phyloP scores from a whole-genome alignment of 2,797 vertebrate genomes.

The Carapus acus region DNA sequence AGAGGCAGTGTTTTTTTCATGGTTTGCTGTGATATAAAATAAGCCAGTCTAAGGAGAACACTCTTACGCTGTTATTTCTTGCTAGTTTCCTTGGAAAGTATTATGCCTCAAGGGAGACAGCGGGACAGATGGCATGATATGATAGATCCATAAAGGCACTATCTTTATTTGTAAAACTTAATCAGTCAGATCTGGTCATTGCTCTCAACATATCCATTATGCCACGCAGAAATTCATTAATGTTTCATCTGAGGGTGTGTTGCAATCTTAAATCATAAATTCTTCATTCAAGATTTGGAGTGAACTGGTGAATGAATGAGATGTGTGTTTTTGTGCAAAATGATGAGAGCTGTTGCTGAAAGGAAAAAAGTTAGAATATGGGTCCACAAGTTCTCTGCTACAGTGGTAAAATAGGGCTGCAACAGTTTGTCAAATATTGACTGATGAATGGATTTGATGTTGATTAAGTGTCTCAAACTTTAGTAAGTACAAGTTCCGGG shows the following conservation, averaged over 20 bases:
- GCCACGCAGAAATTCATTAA: slow-evolving; percentile 1
- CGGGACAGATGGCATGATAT: slow-evolving; percentile 6
- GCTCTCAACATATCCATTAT: background rate
- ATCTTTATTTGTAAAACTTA: slow-evolving; percentile 35
- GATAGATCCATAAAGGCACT: slow-evolving; percentile 9
- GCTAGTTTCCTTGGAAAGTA: slow-evolving; percentile 1
- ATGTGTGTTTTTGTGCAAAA: too few species aligned
- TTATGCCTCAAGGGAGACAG: slow-evolving; percentile 14
- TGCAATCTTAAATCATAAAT: too few species aligned
- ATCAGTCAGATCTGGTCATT: slow-evolving; percentile 9
- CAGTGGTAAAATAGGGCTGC: background rate
- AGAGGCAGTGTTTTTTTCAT: too few species aligned
- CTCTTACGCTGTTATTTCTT: background rate
- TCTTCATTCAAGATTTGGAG: too few species aligned
- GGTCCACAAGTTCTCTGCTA: too few species aligned
- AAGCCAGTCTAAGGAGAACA: background rate
- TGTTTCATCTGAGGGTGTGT: slow-evolving; percentile 18
- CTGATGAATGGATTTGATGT: too few species aligned
- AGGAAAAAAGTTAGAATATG: slow-evolving; percentile 7
- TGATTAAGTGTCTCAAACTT: too few species aligned
- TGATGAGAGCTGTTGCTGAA: too few species aligned
- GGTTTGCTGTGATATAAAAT: too few species aligned
- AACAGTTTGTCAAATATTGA: background rate
- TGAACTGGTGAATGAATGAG: too few species aligned
- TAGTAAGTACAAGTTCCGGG: too few species aligned